These are phyloP conservation scores for Sinella curviseta DNA, from an alignment of 1,140 invertebrate species.

Conservation along the genomic window DNA sequence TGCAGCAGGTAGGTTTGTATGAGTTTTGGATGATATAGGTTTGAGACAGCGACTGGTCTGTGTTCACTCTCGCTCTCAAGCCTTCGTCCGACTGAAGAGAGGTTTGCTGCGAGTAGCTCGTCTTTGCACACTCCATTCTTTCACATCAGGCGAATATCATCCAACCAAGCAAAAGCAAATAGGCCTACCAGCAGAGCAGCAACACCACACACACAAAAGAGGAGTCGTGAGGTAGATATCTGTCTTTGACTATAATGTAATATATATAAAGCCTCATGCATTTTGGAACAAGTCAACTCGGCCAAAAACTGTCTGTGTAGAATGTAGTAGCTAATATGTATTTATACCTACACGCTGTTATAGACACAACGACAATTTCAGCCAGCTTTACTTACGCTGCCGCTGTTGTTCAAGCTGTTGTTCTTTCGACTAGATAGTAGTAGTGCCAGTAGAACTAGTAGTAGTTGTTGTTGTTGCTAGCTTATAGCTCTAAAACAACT, in stretches of 20 bases:
- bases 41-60: constrained; percentile 17
- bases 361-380: too few species aligned
- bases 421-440: neutral
- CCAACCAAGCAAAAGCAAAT: neutral
- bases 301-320: too few species aligned
- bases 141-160: neutral
- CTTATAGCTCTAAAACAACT: neutral
- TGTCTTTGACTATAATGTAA: too few species aligned
- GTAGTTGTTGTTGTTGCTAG: too few species aligned
- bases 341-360: too few species aligned
- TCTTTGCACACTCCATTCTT: neutral
- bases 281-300: too few species aligned
- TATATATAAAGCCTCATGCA: too few species aligned
- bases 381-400: too few species aligned
- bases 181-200: neutral
- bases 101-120: neutral
- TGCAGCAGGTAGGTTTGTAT: too few species aligned
- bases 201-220: neutral
- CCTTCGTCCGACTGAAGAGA: constrained; percentile 16
- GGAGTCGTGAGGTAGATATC: neutral
- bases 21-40: neutral
- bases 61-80: constrained; percentile 20
- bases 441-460: too few species aligned
- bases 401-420: neutral
- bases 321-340: too few species aligned